Evolutionary conservation across 1,140 invertebrate species (phyloP).

Genomic region (Zaprionus ghesquierei): DNA sequence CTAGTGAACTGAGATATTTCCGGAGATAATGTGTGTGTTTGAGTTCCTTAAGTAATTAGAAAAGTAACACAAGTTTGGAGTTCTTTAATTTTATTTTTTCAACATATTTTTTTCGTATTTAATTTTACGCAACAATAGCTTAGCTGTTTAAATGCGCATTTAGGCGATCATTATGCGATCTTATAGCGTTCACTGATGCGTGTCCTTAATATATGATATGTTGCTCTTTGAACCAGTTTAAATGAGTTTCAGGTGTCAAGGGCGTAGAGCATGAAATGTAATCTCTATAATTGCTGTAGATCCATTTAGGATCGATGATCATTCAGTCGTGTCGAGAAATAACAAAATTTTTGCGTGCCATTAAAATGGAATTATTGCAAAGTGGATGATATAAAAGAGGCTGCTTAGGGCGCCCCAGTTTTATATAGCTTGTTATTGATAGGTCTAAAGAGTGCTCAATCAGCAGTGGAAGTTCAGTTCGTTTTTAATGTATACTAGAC

Average conservation of each 20-base stretch:
- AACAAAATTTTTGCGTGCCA: slow-evolving; percentile 19
- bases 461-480: neutral
- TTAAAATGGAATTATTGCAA: slow-evolving; percentile 46
- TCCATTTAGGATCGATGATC: slow-evolving; percentile 3
- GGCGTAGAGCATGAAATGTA: neutral
- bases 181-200: slow-evolving; percentile 19
- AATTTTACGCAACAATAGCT: neutral
- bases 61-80: neutral
- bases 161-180: slow-evolving; percentile 22
- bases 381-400: slow-evolving; percentile 51
- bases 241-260: neutral
- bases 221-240: slow-evolving; percentile 7
- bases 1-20: neutral
- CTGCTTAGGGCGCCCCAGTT: neutral
- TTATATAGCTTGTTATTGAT: slow-evolving; percentile 13
- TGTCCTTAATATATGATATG: slow-evolving; percentile 5
- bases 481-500: slow-evolving; percentile 33
- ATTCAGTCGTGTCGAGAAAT: slow-evolving; percentile 41
- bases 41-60: slow-evolving; percentile 26
- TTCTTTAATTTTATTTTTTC: neutral
- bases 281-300: neutral
- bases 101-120: neutral
- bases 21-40: neutral
- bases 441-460: neutral
- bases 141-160: neutral